Evolutionary conservation across 1,140 invertebrate species (phyloP).

Genomic region (Ceratitis capitata): DNA sequence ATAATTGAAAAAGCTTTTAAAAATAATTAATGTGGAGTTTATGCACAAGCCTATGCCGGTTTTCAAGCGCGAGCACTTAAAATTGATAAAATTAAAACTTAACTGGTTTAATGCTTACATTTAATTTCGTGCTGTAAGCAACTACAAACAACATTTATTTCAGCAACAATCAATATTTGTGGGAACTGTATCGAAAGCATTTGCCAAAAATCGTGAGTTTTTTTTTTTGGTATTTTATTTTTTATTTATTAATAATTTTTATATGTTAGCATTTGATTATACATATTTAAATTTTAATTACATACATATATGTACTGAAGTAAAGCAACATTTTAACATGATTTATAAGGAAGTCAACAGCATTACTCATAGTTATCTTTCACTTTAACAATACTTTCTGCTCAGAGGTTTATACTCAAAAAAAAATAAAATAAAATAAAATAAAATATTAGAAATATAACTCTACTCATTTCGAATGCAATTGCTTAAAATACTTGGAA

Average conservation of each 20-base stretch:
- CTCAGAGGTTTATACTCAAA: too few species aligned
- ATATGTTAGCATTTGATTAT: conserved; percentile 28
- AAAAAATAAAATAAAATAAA: neutral
- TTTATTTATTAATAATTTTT: conserved; percentile 23
- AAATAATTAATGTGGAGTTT: neutral
- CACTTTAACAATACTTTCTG: too few species aligned
- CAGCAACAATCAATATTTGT: neutral
- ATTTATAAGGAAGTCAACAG: conserved; percentile 3
- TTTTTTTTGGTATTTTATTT: neutral
- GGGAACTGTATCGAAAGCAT: neutral
- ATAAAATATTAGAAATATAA: neutral
- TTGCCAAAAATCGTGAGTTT: conserved; percentile 2
- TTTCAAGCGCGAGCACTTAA: neutral
- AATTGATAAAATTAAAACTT: neutral
- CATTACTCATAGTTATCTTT: neutral
- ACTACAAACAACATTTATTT: too few species aligned
- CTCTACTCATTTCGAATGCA: neutral
- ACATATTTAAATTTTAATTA: neutral
- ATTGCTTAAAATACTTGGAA: too few species aligned
- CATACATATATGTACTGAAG: conserved; percentile 4
- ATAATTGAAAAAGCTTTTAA: neutral
- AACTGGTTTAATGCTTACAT: too few species aligned
- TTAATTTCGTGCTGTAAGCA: too few species aligned
- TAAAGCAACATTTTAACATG: conserved; percentile 23
- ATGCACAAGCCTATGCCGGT: neutral